Conservation (phyloP, 2,113 vertebrate species). For the Leucopternis melanops region DNA sequence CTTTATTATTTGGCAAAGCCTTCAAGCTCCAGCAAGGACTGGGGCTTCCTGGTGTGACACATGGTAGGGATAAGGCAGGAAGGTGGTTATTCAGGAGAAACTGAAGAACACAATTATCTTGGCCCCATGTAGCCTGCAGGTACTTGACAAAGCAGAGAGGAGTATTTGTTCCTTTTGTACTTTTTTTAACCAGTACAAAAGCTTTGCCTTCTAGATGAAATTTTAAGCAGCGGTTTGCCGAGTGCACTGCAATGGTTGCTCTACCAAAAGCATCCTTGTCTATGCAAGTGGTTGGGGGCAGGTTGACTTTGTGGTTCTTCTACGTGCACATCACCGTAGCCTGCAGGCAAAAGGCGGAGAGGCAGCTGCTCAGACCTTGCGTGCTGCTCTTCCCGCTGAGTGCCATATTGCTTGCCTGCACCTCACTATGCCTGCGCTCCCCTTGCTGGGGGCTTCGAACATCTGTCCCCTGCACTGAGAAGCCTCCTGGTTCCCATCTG, state of each 20-base stretch:
- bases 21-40: neutral
- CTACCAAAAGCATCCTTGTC: neutral
- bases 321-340: accelerated
- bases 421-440: neutral
- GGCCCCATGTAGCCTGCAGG: neutral
- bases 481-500: slow-evolving; percentile 40
- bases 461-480: neutral
- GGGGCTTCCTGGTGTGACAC: neutral
- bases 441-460: neutral
- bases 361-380: neutral
- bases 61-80: neutral
- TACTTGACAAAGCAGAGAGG: neutral
- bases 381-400: neutral
- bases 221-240: neutral
- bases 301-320: neutral
- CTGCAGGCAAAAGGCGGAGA: neutral
- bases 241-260: neutral
- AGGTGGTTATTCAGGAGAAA: neutral
- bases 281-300: neutral
- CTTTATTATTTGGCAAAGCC: neutral
- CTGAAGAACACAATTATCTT: neutral
- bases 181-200: neutral
- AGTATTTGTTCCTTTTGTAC: neutral
- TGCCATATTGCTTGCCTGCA: neutral
- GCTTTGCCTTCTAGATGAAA: neutral